Conservation (phyloP, 2,888 invertebrate genomes). For the Orthosia gothica region DNA sequence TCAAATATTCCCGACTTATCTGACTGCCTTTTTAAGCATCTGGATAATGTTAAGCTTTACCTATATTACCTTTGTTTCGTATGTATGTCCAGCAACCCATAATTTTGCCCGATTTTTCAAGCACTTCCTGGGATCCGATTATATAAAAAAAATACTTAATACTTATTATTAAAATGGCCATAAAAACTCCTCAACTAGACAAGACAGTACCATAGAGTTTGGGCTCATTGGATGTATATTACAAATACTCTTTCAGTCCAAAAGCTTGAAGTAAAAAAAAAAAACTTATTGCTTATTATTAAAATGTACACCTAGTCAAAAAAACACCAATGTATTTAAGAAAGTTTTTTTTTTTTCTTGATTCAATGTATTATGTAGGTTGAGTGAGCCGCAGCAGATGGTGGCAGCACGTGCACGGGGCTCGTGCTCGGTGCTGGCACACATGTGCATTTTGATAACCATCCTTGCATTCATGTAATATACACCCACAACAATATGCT, state of each 20-base stretch:
- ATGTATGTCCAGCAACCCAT: no score
- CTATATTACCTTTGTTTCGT: no score
- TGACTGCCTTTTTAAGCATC: constrained; percentile 4
- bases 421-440: constrained; percentile 59
- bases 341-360: constrained; percentile 40
- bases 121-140: no score
- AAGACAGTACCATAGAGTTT: no score
- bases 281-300: neutral
- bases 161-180: no score
- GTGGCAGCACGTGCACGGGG: constrained; percentile 71
- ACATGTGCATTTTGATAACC: constrained; percentile 65
- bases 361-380: constrained; percentile 42
- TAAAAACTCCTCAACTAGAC: no score
- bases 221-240: no score
- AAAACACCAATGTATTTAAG: neutral
- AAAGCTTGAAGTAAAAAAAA: no score
- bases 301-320: neutral
- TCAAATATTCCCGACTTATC: constrained; percentile 23
- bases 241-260: no score
- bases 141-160: no score
- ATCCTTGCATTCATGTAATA: constrained; percentile 49
- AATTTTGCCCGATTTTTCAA: no score
- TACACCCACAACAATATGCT: constrained; percentile 42
- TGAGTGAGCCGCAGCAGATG: constrained; percentile 70
- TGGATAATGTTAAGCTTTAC: neutral